These are phyloP conservation scores for Baryphthengus martii DNA, from an alignment of 2,113 vertebrate genomes.

Conservation along the genomic window DNA sequence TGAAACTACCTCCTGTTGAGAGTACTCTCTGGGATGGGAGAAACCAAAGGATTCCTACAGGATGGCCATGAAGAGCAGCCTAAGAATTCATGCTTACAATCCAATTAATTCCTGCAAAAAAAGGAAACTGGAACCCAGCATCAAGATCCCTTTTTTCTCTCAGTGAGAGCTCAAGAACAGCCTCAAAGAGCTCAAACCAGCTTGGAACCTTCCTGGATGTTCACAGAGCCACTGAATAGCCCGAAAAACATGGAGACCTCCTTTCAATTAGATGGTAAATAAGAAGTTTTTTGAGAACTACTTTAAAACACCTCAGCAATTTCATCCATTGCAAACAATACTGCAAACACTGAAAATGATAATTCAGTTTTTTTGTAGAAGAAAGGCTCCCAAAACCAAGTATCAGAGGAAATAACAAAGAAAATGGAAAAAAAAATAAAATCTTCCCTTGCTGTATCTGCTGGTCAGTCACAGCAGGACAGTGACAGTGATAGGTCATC, in stretches of 20 bases:
- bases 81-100: background rate
- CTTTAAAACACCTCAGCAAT: background rate
- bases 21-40: background rate
- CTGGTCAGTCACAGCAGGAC: slow-evolving; percentile 6
- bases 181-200: background rate
- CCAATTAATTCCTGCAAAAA: background rate
- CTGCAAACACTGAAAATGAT: background rate
- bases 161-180: background rate
- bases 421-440: background rate
- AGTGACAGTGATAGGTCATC: background rate
- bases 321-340: background rate
- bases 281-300: background rate
- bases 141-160: background rate
- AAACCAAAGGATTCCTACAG: background rate
- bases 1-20: background rate
- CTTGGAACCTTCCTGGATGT: background rate
- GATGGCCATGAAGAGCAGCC: background rate
- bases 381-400: background rate
- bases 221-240: background rate
- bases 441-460: background rate
- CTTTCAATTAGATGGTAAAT: background rate
- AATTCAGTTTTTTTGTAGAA: background rate
- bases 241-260: background rate
- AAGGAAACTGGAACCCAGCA: background rate
- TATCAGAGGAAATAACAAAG: background rate